Base-by-base conservation (phyloP, 2,113 vertebrate genomes). In the Syrmaticus mikado region DNA sequence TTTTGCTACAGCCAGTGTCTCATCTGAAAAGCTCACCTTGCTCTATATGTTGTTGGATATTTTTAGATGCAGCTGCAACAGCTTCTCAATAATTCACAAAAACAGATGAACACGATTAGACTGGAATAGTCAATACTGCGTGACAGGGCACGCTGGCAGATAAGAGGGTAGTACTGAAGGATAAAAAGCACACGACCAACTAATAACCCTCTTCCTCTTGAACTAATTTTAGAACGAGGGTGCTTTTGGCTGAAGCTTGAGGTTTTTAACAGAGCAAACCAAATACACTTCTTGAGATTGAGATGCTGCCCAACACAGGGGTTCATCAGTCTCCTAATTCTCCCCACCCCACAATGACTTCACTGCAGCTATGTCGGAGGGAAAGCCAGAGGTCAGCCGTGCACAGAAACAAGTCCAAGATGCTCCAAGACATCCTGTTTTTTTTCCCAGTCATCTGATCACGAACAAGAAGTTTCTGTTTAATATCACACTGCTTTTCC, bases 331-430 rank as follows among this genome's bases (percentile, higher is more conserved):
- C 73, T 72, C 58, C 38, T 58, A 62, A 62, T 61, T 64, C 25
- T 53, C 6, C 10, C 30, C 7, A 8, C 13, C 14, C 53, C 8
- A 6, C 28, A 76, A 28, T 68, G 40, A 22, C 34, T 89, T 75
- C 48, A 16, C 85, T 55, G 32, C 1, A 2, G 55, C 58, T 45
- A 2, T 1, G 12, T 1, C 0, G 30, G 8, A 10, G 3, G 25
- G 20, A 14, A 76, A 38, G 1, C 11, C 22, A 18, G 8, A 67
- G 30, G 16, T 38, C 8, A 1, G 22, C 7, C 74, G 41, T 3
- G 2, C 50, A n/a, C 1, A 7, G 17, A 76, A 92, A 48, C 1
- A 41, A 61, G 19, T 41, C 52, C 61, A 45, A 87, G n/a, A 12
- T 1, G 7, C 40, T 32, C 6, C 2, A 3, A 22, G 34, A 65